Percentiles rank a stretch among this genome's conserved stretches.
Evolutionary conservation across 2,113 vertebrate genomes (phyloP).

Genomic region (Ictalurus punctatus): DNA sequence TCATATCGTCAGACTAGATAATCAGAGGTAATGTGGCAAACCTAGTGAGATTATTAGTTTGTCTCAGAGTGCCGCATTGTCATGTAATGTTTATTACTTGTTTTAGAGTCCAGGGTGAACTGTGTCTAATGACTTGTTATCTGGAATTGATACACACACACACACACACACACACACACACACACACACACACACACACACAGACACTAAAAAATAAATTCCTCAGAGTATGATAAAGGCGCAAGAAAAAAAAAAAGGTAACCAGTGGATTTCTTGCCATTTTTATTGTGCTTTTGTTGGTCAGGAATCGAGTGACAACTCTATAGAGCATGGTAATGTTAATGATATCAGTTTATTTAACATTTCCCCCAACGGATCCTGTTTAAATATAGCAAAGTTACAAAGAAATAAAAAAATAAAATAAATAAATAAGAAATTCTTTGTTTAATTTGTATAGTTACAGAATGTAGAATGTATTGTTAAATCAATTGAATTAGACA

Average conservation of each 20-base stretch:
- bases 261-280: conserved; percentile 62
- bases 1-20: background rate
- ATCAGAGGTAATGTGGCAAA: conserved; percentile 2
- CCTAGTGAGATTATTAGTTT: background rate
- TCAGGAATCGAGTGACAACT: conserved; percentile 72
- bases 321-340: conserved; percentile 63
- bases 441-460: too few species aligned
- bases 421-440: too few species aligned
- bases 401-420: conserved; percentile 45
- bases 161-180: background rate
- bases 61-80: background rate
- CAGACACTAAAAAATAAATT: too few species aligned
- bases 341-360: conserved; percentile 67
- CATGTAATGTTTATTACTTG: too few species aligned
- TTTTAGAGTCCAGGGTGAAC: background rate
- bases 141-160: background rate
- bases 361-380: conserved; percentile 51
- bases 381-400: conserved; percentile 60
- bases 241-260: conserved; percentile 38
- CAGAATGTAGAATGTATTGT: too few species aligned
- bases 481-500: too few species aligned
- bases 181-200: too few species aligned
- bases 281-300: conserved; percentile 80
- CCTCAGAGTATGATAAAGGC: background rate
- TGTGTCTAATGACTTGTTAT: background rate